Evolutionary conservation across 2,797 vertebrate genomes (phyloP), one percentile per base, ranked within the genome.

Genomic region (Pangasius mekongensis): DNA sequence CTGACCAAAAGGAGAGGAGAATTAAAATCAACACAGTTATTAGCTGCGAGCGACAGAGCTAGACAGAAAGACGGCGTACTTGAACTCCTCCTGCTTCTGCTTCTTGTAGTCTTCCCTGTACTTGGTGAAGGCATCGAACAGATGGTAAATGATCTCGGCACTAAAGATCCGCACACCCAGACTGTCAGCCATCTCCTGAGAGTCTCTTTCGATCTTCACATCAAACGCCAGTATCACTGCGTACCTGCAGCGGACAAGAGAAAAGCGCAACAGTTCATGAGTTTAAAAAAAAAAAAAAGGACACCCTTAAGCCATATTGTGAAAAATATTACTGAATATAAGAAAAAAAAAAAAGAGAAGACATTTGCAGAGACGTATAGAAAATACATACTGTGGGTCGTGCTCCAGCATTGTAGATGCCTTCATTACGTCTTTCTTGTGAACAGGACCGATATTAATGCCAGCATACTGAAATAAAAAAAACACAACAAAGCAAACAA

Each of bases 91-190:
- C 92, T 99, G 99, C 76, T 99, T 99, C 95, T 98, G 97, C 93
- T 98, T 99, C 96, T 99, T 99, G 93, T 99, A 99, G 94, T 99
- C 99, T 93, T 99, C 98, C 80, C 98, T 95, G 5, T 98, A 99
- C 92, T 99, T 99, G 64, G 98, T 99, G 95, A 99, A 99, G 86
- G 98, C 96, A 88, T 99, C 99, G 58, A 99, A 99, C 91, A 99
- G 95, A 86, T 99, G 99, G 94, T 99, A 99, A 94, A 99, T 99
- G 90, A 99, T 99, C 93, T 99, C 98, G 14, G 99, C 99, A 6
- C 96, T 98, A 95, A 99, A 99, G 90, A 99, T 95, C 1, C 98
- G 95, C 8, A 99, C 98, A 0, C 98, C 98, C 91, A 99, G 95
- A 82, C 96, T 97, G 87, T 99, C 99, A 0, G 98, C 99, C 98